Conservation (phyloP, 2,797 vertebrate genomes). For the Acanthurus lineatus region DNA sequence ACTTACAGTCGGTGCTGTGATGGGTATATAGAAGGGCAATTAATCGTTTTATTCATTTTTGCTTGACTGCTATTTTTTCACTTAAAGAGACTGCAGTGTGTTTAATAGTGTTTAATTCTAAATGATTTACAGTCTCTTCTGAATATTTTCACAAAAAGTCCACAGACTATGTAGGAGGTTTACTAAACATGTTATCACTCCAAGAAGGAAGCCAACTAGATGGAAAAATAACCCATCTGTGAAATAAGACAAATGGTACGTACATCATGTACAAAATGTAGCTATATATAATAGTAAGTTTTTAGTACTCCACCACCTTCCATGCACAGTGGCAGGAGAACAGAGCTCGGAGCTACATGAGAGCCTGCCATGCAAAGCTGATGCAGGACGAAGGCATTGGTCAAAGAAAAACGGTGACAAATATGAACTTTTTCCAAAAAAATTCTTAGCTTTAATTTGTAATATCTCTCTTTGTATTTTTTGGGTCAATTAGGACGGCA, state of each 20-base stretch:
- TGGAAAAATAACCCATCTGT: slow-evolving; percentile 38
- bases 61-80: slow-evolving; percentile 32
- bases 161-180: slow-evolving; percentile 27
- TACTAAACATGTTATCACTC: slow-evolving; percentile 29
- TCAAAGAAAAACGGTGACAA: not conserved
- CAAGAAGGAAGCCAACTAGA: slow-evolving; percentile 16
- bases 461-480: not conserved
- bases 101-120: slow-evolving; percentile 21
- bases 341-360: not conserved
- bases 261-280: slow-evolving; percentile 4
- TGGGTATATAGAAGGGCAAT: slow-evolving; percentile 35
- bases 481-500: not conserved
- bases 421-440: not conserved
- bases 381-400: not conserved
- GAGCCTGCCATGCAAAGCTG: slow-evolving; percentile 1
- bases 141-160: slow-evolving; percentile 1
- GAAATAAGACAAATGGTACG: slow-evolving; percentile 29
- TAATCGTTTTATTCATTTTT: slow-evolving; percentile 37
- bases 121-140: slow-evolving; percentile 36
- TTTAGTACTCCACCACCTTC: slow-evolving; percentile 11
- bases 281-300: not conserved
- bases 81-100: slow-evolving; percentile 17
- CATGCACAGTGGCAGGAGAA: slow-evolving; percentile 9
- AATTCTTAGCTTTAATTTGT: not conserved
- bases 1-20: slow-evolving; percentile 20